Base-by-base conservation (phyloP, 2,113 vertebrate species). In the Halcyon senegalensis region DNA sequence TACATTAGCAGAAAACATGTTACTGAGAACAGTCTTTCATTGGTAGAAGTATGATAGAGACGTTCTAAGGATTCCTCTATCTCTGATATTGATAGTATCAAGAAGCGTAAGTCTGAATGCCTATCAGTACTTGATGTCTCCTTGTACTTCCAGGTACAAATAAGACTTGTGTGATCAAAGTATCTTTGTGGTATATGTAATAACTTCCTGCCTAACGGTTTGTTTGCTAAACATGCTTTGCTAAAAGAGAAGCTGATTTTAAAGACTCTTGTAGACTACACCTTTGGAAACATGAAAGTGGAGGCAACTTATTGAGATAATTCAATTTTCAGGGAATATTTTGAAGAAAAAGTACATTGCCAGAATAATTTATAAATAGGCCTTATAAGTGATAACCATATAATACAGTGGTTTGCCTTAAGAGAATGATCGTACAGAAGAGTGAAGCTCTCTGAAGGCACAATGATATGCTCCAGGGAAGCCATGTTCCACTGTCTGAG, bases 1-100 rank as follows among this genome's bases (percentile, higher is more conserved):
- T 94, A 82, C 63, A 90, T 90, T 86, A 90, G 70, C 63, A 83
- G 92, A 83, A 94, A 93, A 90, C 84, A 91, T 33, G 94, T 37
- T 43, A 64, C 85, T 83, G 90, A 93, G 90, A 96, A 94, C 63
- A 95, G 77, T 87, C 62, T 94, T 66, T 58, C 75, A 55, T 70
- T 94, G 50, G 72, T 66, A 67, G 60, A 86, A 87, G 41, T 25
- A 79, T 1, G 3, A 85, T 55, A 58, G 70, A 90, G 84, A 93
- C 51, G 72, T 67, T 74, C 13, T 50, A 58, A 80, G 35, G 55
- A 74, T 62, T 85, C 7, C 17, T 76, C 68, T 84, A 56, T 74
- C 35, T 93, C 33, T 44, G 50, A 58, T 70, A 59, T 83, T 48
- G 72, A 16, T 33, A 76, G 25, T 43, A 93, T 16, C 51, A 79